A percentile compares a stretch with the other conserved stretches of the same genome.
Evolutionary conservation across 2,113 vertebrate genomes (phyloP).

Genomic region (human): GRCh38 chr6:113612001-113612500

Average conservation of each 20-base stretch:
- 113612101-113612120: neutral
- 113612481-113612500: neutral
- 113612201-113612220: slow-evolving; percentile 48
- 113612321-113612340: too few relatives aligned
- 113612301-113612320: too few relatives aligned
- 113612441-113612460: neutral
- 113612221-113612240: neutral
- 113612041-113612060: neutral
- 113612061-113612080: neutral
- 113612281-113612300: neutral
- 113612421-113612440: neutral
- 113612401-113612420: neutral
- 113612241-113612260: slow-evolving; percentile 11
- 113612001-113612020: slow-evolving; percentile 21
- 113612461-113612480: neutral
- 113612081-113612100: neutral
- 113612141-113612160: slow-evolving; percentile 29
- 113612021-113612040: neutral
- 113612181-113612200: slow-evolving; percentile 1
- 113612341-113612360: too few relatives aligned
- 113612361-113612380: too few relatives aligned
- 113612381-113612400: too few relatives aligned
- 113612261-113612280: neutral
- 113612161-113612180: slow-evolving; percentile 7
- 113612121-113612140: neutral